Base-by-base conservation (phyloP, 2,888 invertebrate genomes). In the Leptura quadrifasciata region DNA sequence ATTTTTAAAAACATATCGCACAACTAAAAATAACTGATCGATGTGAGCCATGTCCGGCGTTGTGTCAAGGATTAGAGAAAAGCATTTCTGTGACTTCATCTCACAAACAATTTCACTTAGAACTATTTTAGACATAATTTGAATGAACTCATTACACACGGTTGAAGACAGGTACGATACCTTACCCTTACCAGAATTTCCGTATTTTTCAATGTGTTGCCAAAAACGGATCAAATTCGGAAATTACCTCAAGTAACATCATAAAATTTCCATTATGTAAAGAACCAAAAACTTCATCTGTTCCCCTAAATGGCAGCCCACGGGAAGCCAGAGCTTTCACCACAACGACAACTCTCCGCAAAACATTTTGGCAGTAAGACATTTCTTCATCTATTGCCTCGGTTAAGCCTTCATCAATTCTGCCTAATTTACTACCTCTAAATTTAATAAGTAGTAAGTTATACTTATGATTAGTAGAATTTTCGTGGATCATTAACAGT, bases 171-270 rank as follows among this genome's bases (percentile, higher is more conserved):
- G 20, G 20, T 55, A 17, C 4, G 55, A 55, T 18, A 55, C 55
- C 17, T 55, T 64, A 15, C 18, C 64, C 27, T 31, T 39, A 27
- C 64, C 64, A 18, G 15, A n/a, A 64, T 64, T 64, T 64, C 17
- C 39, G 15, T 20, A 64, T 4, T 81, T 79, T 64, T 75, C 24
- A 27, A 86, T 75, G 76, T 85, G 84, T 47, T 17, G 58, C 72
- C 21, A 85, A 72, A 78, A 85, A 86, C 0, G 82, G 81, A 80
- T 86, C 85, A 72, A 82, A 87, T 76, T 86, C 77, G 15, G 84
- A 72, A 18, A 86, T 47, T 18, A 85, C 74, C 76, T 87, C 84
- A 20, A 86, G 20, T 27, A 68, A 64, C 58, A 81, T 81, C 12
- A 85, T 71, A 78, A 80, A 86, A 71, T 86, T 86, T 47, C 84